Evolutionary conservation across 2,888 invertebrate species (phyloP).

Genomic region (Mechanitis messenoides): DNA sequence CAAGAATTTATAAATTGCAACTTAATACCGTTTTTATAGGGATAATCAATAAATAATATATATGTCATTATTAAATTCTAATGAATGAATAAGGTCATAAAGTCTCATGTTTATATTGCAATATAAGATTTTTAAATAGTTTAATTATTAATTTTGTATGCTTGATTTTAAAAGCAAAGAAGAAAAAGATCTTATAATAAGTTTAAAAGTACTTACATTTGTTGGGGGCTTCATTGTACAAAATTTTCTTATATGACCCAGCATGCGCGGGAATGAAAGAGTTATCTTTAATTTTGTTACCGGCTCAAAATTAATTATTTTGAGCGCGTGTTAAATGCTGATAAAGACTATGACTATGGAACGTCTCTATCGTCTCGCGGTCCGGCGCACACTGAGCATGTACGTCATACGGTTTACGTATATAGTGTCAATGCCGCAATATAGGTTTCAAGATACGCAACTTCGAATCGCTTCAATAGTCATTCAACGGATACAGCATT

Average conservation of each 20-base stretch:
- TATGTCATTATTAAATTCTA: too few species aligned
- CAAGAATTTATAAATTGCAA: too few species aligned
- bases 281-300: conserved; percentile 17
- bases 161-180: not conserved
- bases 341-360: conserved; percentile 51
- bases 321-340: conserved; percentile 34
- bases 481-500: conserved; percentile 14
- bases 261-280: conserved; percentile 43
- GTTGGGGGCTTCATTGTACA: conserved; percentile 70
- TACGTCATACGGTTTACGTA: conserved; percentile 12
- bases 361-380: conserved; percentile 44
- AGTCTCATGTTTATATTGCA: too few species aligned
- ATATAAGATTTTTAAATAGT: too few species aligned
- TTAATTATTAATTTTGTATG: too few species aligned
- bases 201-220: conserved; percentile 53
- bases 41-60: too few species aligned
- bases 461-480: conserved; percentile 8
- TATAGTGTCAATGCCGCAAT: conserved; percentile 25
- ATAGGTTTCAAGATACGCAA: conserved; percentile 26
- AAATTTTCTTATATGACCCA: conserved; percentile 53
- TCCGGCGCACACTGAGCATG: conserved; percentile 57
- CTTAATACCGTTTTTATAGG: too few species aligned
- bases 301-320: conserved; percentile 7
- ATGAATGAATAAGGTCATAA: too few species aligned
- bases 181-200: conserved; percentile 14